A percentile compares a stretch with the other conserved stretches of the same genome.
Evolutionary conservation across 1,140 invertebrate genomes (phyloP).

Genomic region (Pinna nobilis): DNA sequence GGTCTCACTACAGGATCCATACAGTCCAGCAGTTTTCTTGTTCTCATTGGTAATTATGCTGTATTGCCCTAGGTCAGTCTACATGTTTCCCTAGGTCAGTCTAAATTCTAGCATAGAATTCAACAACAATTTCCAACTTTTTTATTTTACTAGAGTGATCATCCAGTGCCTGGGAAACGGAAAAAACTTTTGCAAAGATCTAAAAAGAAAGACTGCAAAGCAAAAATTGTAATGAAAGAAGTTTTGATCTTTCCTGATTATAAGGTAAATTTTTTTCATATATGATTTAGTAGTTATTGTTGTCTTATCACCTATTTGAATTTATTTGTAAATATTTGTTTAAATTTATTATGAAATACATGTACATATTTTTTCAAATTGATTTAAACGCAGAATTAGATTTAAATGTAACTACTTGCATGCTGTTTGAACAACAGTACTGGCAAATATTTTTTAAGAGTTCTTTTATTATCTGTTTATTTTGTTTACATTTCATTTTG

Average conservation of each 20-base stretch:
- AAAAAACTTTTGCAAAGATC: not conserved
- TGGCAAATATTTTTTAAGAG: not conserved
- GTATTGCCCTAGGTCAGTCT: no score
- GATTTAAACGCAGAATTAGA: not conserved
- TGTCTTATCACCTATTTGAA: not conserved
- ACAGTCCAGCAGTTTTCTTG: not conserved
- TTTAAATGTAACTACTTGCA: not conserved
- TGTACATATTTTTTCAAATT: not conserved
- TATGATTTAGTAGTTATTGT: not conserved
- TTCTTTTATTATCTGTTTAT: not conserved
- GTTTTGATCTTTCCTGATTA: constrained; percentile 25
- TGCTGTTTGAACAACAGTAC: no score
- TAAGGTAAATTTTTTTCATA: constrained; percentile 1
- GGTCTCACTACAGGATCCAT: not conserved
- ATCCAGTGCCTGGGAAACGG: not conserved
- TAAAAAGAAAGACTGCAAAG: constrained; percentile 25
- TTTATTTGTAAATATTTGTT: not conserved
- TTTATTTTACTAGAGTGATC: constrained; percentile 3
- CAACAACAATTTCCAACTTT: no score
- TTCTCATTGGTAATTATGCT: not conserved
- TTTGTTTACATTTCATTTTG: not conserved
- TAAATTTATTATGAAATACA: not conserved
- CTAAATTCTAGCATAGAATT: not conserved
- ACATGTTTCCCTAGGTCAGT: no score
- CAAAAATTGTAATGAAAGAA: constrained; percentile 23